Conservation (phyloP, 1,140 invertebrate species). For the Tribolium madens region DNA sequence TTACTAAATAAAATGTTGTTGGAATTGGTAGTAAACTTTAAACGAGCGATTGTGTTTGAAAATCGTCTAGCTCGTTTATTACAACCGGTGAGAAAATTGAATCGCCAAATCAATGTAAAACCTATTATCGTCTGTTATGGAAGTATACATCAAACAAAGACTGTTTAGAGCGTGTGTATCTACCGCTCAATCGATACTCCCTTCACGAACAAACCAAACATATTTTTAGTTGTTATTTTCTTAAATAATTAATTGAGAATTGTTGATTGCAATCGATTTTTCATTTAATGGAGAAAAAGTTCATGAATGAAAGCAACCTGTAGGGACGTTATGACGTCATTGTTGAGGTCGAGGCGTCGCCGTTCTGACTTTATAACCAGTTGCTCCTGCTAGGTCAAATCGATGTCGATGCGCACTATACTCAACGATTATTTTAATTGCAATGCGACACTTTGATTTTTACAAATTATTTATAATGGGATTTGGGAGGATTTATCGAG, state of each 20-base stretch:
- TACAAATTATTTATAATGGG: background rate
- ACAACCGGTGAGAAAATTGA: background rate
- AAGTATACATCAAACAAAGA: background rate
- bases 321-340: conserved; percentile 25
- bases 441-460: background rate
- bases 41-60: too few species aligned
- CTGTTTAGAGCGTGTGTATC: background rate
- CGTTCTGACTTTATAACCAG: conserved; percentile 17
- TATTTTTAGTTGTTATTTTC: background rate
- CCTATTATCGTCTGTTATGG: background rate
- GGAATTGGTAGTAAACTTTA: too few species aligned
- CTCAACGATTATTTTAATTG: background rate
- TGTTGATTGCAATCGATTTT: background rate
- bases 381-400: conserved; percentile 34
- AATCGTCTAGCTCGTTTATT: too few species aligned
- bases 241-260: background rate
- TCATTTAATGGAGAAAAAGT: background rate
- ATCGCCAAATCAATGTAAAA: background rate
- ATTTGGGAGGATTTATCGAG: too few species aligned
- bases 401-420: conserved; percentile 24
- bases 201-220: background rate
- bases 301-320: conserved; percentile 27
- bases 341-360: conserved; percentile 12
- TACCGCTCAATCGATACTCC: background rate
- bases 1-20: too few species aligned